A percentile compares a stretch with the other conserved stretches of the same genome.
Evolutionary conservation across 2,113 vertebrate species (phyloP).

Genomic region (Aix galericulata): DNA sequence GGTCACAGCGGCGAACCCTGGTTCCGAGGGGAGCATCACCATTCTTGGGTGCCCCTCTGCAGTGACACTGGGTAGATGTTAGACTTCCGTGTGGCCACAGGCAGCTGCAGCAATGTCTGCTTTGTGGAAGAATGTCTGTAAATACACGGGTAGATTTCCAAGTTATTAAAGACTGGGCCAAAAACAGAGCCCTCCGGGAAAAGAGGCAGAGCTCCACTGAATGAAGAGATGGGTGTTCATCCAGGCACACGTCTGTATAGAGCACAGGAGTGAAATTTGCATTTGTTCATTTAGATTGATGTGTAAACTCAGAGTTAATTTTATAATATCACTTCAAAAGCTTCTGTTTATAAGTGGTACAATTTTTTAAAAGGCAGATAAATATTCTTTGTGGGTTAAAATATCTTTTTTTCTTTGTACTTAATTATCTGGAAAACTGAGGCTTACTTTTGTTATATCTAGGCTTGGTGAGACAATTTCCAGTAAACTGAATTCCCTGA

Average conservation of each 20-base stretch:
- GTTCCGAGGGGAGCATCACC: neutral
- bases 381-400: neutral
- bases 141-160: rapidly evolving
- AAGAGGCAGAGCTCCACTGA: neutral
- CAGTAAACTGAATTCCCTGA: neutral
- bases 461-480: neutral
- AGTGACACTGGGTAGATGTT: neutral
- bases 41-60: neutral
- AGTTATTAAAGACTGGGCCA: neutral
- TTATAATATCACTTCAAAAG: neutral
- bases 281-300: neutral
- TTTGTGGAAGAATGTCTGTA: neutral
- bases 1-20: neutral
- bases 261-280: neutral
- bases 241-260: neutral
- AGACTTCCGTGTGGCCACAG: rapidly evolving
- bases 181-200: neutral
- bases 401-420: neutral
- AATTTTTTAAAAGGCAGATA: neutral
- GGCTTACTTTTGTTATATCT: neutral
- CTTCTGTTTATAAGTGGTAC: neutral
- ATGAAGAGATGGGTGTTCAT: neutral
- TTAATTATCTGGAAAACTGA: neutral
- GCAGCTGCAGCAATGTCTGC: neutral
- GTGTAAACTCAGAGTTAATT: neutral